Conservation (phyloP, 2,113 vertebrate species). For the Xerus inauris region DNA sequence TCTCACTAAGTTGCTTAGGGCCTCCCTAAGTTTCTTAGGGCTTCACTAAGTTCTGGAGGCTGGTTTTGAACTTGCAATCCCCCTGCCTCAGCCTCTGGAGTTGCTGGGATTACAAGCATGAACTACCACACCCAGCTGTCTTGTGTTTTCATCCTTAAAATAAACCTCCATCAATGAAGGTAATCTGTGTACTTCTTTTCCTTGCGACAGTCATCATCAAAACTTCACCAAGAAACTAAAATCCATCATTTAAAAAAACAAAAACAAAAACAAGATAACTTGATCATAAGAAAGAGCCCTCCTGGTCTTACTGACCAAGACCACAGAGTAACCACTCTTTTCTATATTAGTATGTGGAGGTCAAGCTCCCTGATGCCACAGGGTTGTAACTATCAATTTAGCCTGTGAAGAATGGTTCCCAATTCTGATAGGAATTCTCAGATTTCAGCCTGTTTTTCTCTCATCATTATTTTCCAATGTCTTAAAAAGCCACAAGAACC, state of each 20-base stretch:
- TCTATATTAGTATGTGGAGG: constrained; percentile 60
- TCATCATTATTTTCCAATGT: constrained; percentile 75
- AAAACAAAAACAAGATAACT: constrained; percentile 52
- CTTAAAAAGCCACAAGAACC: constrained; percentile 65
- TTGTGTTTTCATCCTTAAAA: constrained; percentile 52
- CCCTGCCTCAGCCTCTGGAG: no score
- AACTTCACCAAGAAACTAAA: constrained; percentile 57
- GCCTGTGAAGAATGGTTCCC: constrained; percentile 58
- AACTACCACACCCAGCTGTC: neutral
- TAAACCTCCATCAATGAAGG: constrained; percentile 47
- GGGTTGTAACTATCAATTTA: constrained; percentile 65
- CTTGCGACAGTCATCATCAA: neutral
- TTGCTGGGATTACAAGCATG: no score
- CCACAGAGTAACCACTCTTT: constrained; percentile 55
- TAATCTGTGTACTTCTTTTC: neutral
- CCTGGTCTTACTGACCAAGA: constrained; percentile 27
- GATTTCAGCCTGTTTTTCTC: constrained; percentile 68
- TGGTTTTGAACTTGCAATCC: no score
- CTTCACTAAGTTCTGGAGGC: no score
- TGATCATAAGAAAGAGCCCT: constrained; percentile 38
- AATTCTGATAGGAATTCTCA: constrained; percentile 73
- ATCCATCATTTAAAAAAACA: constrained; percentile 6
- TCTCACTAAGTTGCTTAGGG: no score
- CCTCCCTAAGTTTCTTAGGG: no score
- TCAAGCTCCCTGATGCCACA: constrained; percentile 55